Percentiles rank a stretch among this genome's conserved stretches.
phyloP scores from a whole-genome alignment of 1,140 invertebrate genomes.

The Eumaeus atala region DNA sequence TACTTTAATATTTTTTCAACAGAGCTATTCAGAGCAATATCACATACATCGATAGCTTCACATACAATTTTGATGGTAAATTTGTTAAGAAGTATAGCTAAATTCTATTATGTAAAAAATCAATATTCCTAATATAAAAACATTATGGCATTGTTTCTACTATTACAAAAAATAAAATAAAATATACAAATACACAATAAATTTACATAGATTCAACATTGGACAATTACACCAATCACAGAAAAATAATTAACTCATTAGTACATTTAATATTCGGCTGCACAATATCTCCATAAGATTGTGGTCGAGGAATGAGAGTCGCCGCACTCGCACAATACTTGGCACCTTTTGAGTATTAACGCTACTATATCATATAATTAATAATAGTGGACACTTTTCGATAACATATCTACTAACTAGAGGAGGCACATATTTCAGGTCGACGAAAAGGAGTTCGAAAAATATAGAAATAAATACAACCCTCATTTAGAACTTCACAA shows the following conservation, averaged over 20 bases:
- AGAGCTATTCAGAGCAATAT: constrained; percentile 1
- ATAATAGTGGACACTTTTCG: constrained; percentile 47
- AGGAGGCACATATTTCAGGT: constrained; percentile 64
- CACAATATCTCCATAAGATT: constrained; percentile 40
- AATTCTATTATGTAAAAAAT: constrained; percentile 7
- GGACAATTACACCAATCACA: constrained; percentile 46
- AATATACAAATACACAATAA: constrained; percentile 49
- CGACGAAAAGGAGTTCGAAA: constrained; percentile 60
- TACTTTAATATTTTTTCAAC: neutral
- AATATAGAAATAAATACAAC: constrained; percentile 64
- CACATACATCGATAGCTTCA: neutral
- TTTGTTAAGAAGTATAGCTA: neutral
- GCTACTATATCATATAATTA: constrained; percentile 46
- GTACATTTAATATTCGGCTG: constrained; percentile 36
- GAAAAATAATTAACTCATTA: constrained; percentile 39
- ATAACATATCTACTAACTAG: constrained; percentile 50
- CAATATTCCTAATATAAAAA: constrained; percentile 10
- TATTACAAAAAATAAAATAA: constrained; percentile 35
- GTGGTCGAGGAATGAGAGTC: constrained; percentile 64
- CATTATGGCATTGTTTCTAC: constrained; percentile 30
- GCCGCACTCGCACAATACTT: constrained; percentile 47
- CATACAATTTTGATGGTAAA: constrained; percentile 1
- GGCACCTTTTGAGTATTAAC: constrained; percentile 68
- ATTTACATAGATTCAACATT: constrained; percentile 46
- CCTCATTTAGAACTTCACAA: constrained; percentile 40